Evolutionary conservation across 2,113 vertebrate species (phyloP), one percentile per base, ranked within the genome.

Genomic region (Procavia capensis): DNA sequence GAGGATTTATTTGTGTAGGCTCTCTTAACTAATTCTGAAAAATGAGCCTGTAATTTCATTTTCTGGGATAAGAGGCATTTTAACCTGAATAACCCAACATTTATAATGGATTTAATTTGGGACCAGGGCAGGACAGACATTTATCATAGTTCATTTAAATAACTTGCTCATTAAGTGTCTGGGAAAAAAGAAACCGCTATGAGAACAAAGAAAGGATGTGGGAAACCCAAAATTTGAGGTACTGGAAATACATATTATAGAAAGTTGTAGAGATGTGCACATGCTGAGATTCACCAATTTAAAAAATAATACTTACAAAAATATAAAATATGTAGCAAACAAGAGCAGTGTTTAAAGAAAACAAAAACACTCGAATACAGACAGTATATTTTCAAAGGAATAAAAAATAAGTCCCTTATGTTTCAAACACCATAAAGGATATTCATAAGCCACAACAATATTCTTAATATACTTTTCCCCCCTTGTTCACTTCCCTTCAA

Each of bases 41-140:
- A 94, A 95, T 36, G 81, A 96, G 34, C 10, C 31, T 70, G 9
- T 78, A 86, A 91, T 94, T 97, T 87, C 79, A 95, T 87, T 96
- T 94, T 93, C 80, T 80, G 64, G 59, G 59, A 88, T 92, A 66
- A 90, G 64, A 95, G 59, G 74, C 19, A 25, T 90, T 94, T 97
- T 90, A 88, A 31, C 76, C 17, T 50, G 75, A 89, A 84, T 7
- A 72, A 86, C 50, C 50, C 78, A 91, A 95, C 39, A 88, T 79
- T 90, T 95, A 81, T 93, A 95, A 97, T 93, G 66, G 81, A 91
- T 96, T 97, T 96, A 93, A 97, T 95, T 82, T 96, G 89, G 94
- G 80, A 94, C 31, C 80, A 82, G 91, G 86, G 50, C 64, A 91
- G 72, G 68, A 95, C 27, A 95, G 83, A 63, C 76, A 96, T 96